Evolutionary conservation across 1,140 invertebrate species (phyloP), one percentile per base, ranked within the genome.

Genomic region (Amphibalanus amphitrite): DNA sequence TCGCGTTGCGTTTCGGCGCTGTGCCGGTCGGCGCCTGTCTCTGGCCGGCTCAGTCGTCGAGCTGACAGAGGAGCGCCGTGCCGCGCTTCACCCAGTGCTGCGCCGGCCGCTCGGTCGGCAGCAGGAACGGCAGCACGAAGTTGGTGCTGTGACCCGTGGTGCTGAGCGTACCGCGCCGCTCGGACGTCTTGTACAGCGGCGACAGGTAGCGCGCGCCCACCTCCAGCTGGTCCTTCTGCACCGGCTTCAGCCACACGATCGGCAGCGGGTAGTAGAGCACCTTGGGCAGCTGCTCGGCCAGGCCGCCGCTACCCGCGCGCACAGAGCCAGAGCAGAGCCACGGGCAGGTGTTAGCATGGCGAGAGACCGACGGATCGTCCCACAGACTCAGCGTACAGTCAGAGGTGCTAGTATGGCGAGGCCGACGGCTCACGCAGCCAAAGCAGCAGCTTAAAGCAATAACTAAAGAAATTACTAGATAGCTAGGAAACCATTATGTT

Each of bases 231-330:
- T 72, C 69, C 25, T 70, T 69, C 23, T 72, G 69, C 72, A 97
- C 93, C 0, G 95, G 93, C 77, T 92, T 96, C 76, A 98, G 94
- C 77, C 96, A 95, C 74, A 83, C 79, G 67, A 78, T 76, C 65
- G 84, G 84, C 72, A 85, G 77, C 1, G 76, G 72, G 73, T 84
- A 82, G 74, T 80, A 81, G 8, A 83, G 75, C 29, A 82, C 76
- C 76, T 83, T 83, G 0, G 82, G 79, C 6, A 69, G 38, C 65
- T 73, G 72, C 73, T 95, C 91, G 1, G 85, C 84, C 0, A 94
- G 81, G 3, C 82, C 74, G 69, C 80, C 78, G 0, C 6, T 71
- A 76, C 70, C 81, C 77, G 47, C 80, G 71, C 74, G 82, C 81
- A 82, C 47, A 59, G 13, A 59, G 13, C 13, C 47, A 59, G 13